These are phyloP conservation scores for human (Homo sapiens) DNA, from an alignment of 2,113 vertebrate genomes.

Conservation along the genomic window GRCh38 chr12:26088001-26088500, in stretches of 20 bases:
- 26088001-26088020: too few relatives aligned
- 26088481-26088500: not conserved
- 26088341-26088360: not conserved
- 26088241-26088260: not conserved
- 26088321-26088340: not conserved
- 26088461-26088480: not conserved
- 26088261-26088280: not conserved
- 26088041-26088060: not conserved
- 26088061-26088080: not conserved
- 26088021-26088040: not conserved
- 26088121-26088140: not conserved
- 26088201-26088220: not conserved
- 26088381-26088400: not conserved
- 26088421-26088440: not conserved
- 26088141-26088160: not conserved
- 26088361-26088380: not conserved
- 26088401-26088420: not conserved
- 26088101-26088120: not conserved
- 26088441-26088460: not conserved
- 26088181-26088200: not conserved
- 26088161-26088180: not conserved
- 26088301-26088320: not conserved
- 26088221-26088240: not conserved
- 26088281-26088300: not conserved
- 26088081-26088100: not conserved